These are phyloP conservation scores for Pseudochirops cupreus DNA, from an alignment of 2,797 vertebrate species.

Conservation along the genomic window DNA sequence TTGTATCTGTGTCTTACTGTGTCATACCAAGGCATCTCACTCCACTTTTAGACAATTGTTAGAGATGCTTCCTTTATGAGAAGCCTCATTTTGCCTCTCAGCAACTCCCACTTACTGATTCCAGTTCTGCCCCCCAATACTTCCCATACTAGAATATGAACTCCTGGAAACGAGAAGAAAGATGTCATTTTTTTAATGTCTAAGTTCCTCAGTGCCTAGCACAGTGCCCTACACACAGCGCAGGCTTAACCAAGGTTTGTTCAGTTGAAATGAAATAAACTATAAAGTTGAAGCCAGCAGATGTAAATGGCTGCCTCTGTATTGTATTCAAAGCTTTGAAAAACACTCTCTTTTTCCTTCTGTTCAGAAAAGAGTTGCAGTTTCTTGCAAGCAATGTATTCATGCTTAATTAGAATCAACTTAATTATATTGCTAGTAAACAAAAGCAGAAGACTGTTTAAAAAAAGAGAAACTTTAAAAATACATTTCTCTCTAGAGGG, in stretches of 20 bases:
- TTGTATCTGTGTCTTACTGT: neutral
- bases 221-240: neutral
- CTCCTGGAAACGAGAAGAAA: neutral
- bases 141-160: neutral
- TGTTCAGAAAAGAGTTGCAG: slow-evolving; percentile 61
- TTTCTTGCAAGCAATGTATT: slow-evolving; percentile 63
- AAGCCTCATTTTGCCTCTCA: neutral
- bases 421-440: slow-evolving; percentile 73
- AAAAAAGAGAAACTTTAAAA: slow-evolving; percentile 63
- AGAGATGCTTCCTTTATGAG: neutral
- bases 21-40: neutral
- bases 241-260: neutral
- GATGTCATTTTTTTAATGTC: neutral
- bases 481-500: slow-evolving; percentile 63
- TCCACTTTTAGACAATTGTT: neutral
- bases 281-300: neutral
- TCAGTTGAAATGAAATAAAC: neutral
- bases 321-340: slow-evolving; percentile 42
- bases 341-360: slow-evolving; percentile 52
- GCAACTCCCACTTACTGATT: neutral
- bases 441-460: slow-evolving; percentile 67
- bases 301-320: neutral
- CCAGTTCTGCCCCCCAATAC: neutral
- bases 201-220: neutral
- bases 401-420: slow-evolving; percentile 67